Evolutionary conservation across 2,888 invertebrate genomes (phyloP).

Genomic region (Stenodera caucasica): DNA sequence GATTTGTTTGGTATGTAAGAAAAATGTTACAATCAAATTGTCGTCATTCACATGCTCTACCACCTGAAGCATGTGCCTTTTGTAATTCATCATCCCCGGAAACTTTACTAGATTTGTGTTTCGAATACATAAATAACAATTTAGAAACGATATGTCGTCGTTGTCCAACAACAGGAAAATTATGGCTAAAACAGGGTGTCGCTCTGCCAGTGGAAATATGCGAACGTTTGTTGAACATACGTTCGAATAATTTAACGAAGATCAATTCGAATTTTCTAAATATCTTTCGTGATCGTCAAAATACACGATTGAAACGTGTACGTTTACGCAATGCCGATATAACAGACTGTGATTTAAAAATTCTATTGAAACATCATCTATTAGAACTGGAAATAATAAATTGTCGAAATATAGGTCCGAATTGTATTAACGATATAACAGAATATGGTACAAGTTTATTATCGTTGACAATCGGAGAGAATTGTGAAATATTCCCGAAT

Average conservation of each 20-base stretch:
- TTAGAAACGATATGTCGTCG: constrained; percentile 63
- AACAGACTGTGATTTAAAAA: constrained; percentile 70
- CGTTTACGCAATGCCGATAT: constrained; percentile 72
- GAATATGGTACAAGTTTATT: constrained; percentile 69
- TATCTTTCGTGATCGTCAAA: constrained; percentile 68
- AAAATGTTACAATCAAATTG: constrained; percentile 51
- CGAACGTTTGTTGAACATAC: constrained; percentile 66
- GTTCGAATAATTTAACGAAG: constrained; percentile 55
- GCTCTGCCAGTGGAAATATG: constrained; percentile 72
- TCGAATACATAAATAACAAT: constrained; percentile 65
- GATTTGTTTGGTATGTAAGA: not conserved
- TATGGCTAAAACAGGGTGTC: constrained; percentile 63
- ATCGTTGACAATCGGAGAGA: constrained; percentile 71
- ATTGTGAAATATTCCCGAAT: constrained; percentile 63
- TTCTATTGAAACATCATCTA: constrained; percentile 73
- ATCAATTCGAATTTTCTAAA: constrained; percentile 70
- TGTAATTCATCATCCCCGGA: constrained; percentile 59
- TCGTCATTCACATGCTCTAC: constrained; percentile 52
- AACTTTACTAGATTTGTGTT: constrained; percentile 65
- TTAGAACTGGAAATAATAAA: constrained; percentile 74
- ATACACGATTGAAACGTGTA: constrained; percentile 70
- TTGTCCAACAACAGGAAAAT: constrained; percentile 48
- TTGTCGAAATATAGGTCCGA: constrained; percentile 68
- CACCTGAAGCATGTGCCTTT: constrained; percentile 52
- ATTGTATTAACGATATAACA: constrained; percentile 69